Percentiles rank a stretch among this genome's conserved stretches.
phyloP scores from a whole-genome alignment of 1,140 invertebrate genomes.

The Heliconius congener region DNA sequence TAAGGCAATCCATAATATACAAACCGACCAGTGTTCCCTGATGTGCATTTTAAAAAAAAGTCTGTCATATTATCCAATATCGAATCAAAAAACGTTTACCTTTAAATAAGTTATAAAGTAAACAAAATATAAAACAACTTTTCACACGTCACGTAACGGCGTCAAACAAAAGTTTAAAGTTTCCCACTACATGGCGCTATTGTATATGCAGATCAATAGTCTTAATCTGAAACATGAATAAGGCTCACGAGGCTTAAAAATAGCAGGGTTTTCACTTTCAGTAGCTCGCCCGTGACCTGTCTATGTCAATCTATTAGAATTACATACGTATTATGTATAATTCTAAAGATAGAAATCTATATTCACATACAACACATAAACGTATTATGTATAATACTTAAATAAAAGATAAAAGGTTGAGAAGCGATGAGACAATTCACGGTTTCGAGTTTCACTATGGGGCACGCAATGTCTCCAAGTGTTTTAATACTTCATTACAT shows the following conservation, averaged over 20 bases:
- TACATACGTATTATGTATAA: neutral
- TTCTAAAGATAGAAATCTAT: neutral
- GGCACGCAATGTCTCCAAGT: too few species aligned
- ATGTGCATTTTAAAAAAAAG: neutral
- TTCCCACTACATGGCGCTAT: neutral
- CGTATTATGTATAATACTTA: too few species aligned
- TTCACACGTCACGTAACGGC: neutral
- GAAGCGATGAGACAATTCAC: too few species aligned
- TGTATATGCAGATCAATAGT: slow-evolving; percentile 8
- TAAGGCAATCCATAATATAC: too few species aligned
- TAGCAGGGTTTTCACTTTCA: neutral
- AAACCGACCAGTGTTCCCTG: too few species aligned
- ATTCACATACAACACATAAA: too few species aligned
- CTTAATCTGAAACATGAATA: slow-evolving; percentile 9
- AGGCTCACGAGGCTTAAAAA: slow-evolving; percentile 10
- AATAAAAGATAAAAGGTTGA: too few species aligned
- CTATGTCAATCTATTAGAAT: neutral
- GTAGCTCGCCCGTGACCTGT: neutral
- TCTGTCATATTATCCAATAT: neutral
- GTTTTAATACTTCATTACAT: too few species aligned
- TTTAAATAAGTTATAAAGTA: neutral
- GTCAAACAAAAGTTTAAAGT: slow-evolving; percentile 1
- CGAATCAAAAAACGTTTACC: neutral
- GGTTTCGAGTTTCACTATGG: too few species aligned
- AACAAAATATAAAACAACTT: slow-evolving; percentile 6